Conservation (phyloP, 1,140 invertebrate species). For the Leptinotarsa defecta region DNA sequence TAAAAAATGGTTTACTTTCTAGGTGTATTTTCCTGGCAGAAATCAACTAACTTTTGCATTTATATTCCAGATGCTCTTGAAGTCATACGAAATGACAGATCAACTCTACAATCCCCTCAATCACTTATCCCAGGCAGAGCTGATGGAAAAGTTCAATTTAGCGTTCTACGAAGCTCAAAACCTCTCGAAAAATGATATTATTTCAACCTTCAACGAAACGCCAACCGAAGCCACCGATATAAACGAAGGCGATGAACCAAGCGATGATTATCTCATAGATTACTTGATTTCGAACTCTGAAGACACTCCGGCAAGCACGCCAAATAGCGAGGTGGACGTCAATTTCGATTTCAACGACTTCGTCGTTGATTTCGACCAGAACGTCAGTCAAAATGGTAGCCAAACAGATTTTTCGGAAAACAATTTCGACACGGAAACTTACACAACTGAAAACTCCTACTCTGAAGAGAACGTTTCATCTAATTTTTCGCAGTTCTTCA, state of each 20-base stretch:
- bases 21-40: too few relatives aligned
- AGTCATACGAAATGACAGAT: conserved; percentile 34
- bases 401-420: conserved; percentile 25
- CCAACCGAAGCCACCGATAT: conserved; percentile 19
- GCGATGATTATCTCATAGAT: conserved; percentile 46
- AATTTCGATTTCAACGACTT: conserved; percentile 52
- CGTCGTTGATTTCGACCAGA: conserved; percentile 45
- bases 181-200: conserved; percentile 38
- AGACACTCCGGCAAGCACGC: conserved; percentile 35
- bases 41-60: not conserved
- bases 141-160: conserved; percentile 54
- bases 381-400: conserved; percentile 33
- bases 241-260: conserved; percentile 26
- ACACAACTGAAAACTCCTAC: conserved; percentile 37
- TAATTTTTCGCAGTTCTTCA: conserved; percentile 42
- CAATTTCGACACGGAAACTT: conserved; percentile 40
- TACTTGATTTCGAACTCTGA: conserved; percentile 43
- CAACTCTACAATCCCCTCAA: conserved; percentile 40
- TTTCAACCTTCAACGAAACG: conserved; percentile 43
- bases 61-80: conserved; percentile 37
- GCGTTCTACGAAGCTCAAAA: conserved; percentile 54
- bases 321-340: conserved; percentile 38
- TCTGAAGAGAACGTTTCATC: not conserved
- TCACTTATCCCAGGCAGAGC: conserved; percentile 48
- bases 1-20: too few relatives aligned